Conservation (phyloP, 1,140 invertebrate species). For the Bombus difficillimus region DNA sequence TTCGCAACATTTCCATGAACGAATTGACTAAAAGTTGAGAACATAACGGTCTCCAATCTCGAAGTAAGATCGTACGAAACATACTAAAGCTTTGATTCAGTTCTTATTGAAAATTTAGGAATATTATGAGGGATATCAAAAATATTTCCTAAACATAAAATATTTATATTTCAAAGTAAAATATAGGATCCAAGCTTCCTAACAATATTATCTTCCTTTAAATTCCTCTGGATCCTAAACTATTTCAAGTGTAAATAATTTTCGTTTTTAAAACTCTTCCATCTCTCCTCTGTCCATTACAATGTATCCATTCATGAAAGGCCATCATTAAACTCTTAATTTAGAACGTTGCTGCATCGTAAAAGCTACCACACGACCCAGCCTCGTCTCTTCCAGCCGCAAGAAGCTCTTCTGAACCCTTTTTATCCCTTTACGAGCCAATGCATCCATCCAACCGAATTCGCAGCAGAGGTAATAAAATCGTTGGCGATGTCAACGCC, state of each 20-base stretch:
- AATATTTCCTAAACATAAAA: too few species aligned
- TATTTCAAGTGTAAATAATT: too few species aligned
- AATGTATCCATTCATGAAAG: not conserved
- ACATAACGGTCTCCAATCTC: not conserved
- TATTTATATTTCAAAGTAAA: too few species aligned
- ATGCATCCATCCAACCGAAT: not conserved
- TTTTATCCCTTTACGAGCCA: not conserved
- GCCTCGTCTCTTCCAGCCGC: not conserved
- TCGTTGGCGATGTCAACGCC: not conserved
- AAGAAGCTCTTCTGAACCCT: not conserved
- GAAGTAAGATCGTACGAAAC: not conserved
- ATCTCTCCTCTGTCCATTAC: too few species aligned
- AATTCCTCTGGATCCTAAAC: too few species aligned
- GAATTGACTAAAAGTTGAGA: not conserved
- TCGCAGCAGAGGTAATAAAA: not conserved
- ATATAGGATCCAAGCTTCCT: too few species aligned
- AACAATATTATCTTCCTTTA: too few species aligned
- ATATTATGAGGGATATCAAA: not conserved
- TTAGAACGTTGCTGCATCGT: not conserved
- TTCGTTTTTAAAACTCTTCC: too few species aligned
- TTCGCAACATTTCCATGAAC: not conserved
- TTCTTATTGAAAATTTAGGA: not conserved
- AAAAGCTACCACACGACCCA: not conserved
- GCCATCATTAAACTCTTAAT: not conserved
- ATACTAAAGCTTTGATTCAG: not conserved